phyloP scores from a whole-genome alignment of 2,797 vertebrate species.

The Chiloscyllium punctatum region DNA sequence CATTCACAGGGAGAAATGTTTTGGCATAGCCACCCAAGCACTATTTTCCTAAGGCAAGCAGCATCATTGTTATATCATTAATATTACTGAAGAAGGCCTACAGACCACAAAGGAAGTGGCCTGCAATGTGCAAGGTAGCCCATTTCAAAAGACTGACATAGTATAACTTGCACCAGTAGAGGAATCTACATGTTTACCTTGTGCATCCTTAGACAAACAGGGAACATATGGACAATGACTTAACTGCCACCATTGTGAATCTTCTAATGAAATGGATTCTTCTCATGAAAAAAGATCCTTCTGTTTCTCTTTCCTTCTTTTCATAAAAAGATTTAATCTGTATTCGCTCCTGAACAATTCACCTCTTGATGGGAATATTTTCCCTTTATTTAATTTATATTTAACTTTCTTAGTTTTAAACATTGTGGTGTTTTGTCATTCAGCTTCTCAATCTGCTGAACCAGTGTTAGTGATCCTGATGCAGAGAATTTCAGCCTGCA shows the following conservation, averaged over 20 bases:
- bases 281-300: background rate
- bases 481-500: background rate
- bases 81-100: background rate
- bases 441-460: background rate
- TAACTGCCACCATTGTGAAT: background rate
- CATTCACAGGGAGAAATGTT: background rate
- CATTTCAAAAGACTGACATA: background rate
- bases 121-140: background rate
- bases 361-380: background rate
- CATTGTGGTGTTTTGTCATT: background rate
- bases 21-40: background rate
- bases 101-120: background rate
- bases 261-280: background rate
- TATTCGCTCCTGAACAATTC: no score
- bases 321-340: background rate
- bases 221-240: background rate
- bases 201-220: background rate
- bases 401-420: background rate
- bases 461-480: background rate
- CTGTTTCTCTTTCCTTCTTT: background rate
- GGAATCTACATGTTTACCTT: background rate
- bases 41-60: background rate
- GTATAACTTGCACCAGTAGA: no score
- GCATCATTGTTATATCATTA: background rate
- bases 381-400: background rate